These are phyloP conservation scores for Alcedo atthis DNA, from an alignment of 2,797 vertebrate species.

Conservation along the genomic window DNA sequence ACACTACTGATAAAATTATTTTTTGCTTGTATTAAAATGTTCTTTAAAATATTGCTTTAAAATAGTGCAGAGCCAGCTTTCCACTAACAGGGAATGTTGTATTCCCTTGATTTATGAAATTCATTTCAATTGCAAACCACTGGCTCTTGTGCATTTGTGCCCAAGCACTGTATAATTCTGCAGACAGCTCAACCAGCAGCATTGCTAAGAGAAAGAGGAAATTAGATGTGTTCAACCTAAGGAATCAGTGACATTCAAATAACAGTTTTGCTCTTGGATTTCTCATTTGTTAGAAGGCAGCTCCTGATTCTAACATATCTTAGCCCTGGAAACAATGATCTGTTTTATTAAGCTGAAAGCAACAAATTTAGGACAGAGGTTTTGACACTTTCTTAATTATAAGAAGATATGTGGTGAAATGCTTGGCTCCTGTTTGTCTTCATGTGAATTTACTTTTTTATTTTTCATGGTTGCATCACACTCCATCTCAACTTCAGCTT, in stretches of 20 bases:
- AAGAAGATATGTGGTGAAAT: background rate
- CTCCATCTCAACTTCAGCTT: background rate
- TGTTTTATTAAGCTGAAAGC: constrained; percentile 11
- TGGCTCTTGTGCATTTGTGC: constrained; percentile 21
- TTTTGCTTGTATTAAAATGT: constrained; percentile 27
- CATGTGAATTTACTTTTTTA: background rate
- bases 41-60: constrained; percentile 27
- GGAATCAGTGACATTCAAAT: constrained; percentile 47
- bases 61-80: constrained; percentile 13
- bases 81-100: background rate
- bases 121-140: constrained; percentile 53
- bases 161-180: constrained; percentile 14
- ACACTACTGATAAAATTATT: background rate
- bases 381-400: constrained; percentile 37
- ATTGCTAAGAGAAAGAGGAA: constrained; percentile 13
- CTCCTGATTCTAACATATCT: constrained; percentile 13
- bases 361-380: constrained; percentile 2
- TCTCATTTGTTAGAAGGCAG: constrained; percentile 50
- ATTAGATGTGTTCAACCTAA: constrained; percentile 40
- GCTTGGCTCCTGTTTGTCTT: background rate
- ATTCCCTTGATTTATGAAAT: constrained; percentile 52
- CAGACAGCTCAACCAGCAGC: constrained; percentile 33
- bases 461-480: background rate
- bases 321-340: constrained; percentile 33
- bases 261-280: constrained; percentile 30